Conservation (phyloP, 2,888 invertebrate genomes). For the Protophormia terraenovae region DNA sequence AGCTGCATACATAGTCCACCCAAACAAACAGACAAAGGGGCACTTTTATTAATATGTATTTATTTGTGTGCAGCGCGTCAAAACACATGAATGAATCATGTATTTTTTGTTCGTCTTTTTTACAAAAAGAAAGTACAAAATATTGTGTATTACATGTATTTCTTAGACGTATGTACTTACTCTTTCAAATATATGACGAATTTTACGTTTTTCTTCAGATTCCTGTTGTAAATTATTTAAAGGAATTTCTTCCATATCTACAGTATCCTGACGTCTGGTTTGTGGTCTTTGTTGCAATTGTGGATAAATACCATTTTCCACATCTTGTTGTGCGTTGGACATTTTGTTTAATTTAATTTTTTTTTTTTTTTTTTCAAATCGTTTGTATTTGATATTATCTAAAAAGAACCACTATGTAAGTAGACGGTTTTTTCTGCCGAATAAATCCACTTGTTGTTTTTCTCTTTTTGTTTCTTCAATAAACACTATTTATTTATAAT, state of each 20-base stretch:
- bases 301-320: conserved; percentile 77
- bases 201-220: conserved; percentile 74
- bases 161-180: no score
- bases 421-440: background rate
- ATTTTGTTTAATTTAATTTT: conserved; percentile 29
- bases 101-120: background rate
- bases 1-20: background rate
- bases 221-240: conserved; percentile 72
- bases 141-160: background rate
- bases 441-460: background rate
- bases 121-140: background rate
- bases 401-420: background rate
- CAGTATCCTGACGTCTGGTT: conserved; percentile 76
- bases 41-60: no score
- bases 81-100: conserved; percentile 52
- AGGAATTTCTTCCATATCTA: conserved; percentile 78
- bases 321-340: conserved; percentile 68
- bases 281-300: conserved; percentile 75
- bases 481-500: background rate
- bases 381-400: no score
- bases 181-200: conserved; percentile 77
- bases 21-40: conserved; percentile 12
- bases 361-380: background rate
- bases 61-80: background rate
- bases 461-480: background rate